These are phyloP conservation scores for Acyrthosiphon pisum DNA, from an alignment of 1,140 invertebrate genomes.

Conservation along the genomic window DNA sequence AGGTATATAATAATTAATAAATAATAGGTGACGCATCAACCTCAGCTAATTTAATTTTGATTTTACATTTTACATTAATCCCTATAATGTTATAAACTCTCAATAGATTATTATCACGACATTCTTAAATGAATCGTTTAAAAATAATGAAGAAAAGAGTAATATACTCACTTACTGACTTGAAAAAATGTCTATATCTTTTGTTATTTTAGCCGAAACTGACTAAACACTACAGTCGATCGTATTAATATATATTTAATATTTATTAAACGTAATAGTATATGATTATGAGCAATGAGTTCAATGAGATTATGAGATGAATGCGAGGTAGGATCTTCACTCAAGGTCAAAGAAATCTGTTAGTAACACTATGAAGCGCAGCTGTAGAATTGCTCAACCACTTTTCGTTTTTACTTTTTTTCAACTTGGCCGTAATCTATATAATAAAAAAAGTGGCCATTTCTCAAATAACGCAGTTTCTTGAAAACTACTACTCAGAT, in stretches of 20 bases:
- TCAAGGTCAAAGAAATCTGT: constrained; percentile 10
- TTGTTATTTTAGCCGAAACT: not conserved
- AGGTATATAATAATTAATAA: not conserved
- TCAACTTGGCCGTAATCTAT: not conserved
- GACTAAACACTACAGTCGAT: not conserved
- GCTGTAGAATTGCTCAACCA: not conserved
- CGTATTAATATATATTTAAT: not conserved
- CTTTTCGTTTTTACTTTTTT: not conserved
- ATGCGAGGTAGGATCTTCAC: not conserved
- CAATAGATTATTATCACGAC: not conserved
- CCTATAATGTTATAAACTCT: not conserved
- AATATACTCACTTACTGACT: not conserved
- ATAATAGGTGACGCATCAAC: not conserved
- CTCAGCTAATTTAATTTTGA: not conserved
- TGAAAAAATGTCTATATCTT: not conserved
- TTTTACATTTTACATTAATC: not conserved
- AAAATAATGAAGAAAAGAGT: not conserved
- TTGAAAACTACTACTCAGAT: no score
- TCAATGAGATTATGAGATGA: not conserved
- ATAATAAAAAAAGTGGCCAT: no score
- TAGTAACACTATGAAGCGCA: not conserved
- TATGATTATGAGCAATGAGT: not conserved
- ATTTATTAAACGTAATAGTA: not conserved
- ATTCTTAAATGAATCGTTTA: not conserved
- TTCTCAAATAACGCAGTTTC: no score